Conservation (phyloP, 2,888 invertebrate genomes). For the Ditula angustiorana region DNA sequence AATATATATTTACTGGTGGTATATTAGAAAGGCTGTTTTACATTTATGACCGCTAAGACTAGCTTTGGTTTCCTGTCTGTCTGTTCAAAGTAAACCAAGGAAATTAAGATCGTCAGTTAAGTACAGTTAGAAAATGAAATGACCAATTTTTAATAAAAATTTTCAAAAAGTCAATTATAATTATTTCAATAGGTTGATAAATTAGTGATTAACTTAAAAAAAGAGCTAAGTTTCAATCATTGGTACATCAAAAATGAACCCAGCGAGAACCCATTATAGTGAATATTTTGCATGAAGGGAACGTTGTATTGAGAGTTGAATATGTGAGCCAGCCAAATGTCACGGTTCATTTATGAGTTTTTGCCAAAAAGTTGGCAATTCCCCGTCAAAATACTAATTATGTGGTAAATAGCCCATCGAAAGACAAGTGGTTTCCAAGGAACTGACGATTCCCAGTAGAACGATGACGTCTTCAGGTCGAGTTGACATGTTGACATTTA, state of each 20-base stretch:
- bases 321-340: constrained; percentile 14
- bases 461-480: constrained; percentile 30
- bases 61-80: neutral
- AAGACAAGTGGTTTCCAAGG: constrained; percentile 50
- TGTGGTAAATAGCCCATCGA: constrained; percentile 54
- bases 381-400: constrained; percentile 57
- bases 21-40: neutral
- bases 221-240: too few relatives aligned
- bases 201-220: too few relatives aligned
- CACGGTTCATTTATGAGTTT: constrained; percentile 38
- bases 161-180: too few relatives aligned
- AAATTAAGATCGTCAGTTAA: neutral
- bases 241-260: too few relatives aligned
- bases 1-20: neutral
- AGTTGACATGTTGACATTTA: constrained; percentile 16
- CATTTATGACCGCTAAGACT: neutral
- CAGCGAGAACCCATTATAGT: too few relatives aligned
- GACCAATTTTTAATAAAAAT: too few relatives aligned
- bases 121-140: too few relatives aligned
- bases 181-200: too few relatives aligned
- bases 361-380: constrained; percentile 54
- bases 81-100: neutral
- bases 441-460: constrained; percentile 43
- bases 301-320: too few relatives aligned
- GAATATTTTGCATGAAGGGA: too few relatives aligned